Percentiles rank a stretch among this genome's conserved stretches.
Conservation (phyloP, 2,888 invertebrate species). For the Scaptodrosophila latifasciaeformis region DNA sequence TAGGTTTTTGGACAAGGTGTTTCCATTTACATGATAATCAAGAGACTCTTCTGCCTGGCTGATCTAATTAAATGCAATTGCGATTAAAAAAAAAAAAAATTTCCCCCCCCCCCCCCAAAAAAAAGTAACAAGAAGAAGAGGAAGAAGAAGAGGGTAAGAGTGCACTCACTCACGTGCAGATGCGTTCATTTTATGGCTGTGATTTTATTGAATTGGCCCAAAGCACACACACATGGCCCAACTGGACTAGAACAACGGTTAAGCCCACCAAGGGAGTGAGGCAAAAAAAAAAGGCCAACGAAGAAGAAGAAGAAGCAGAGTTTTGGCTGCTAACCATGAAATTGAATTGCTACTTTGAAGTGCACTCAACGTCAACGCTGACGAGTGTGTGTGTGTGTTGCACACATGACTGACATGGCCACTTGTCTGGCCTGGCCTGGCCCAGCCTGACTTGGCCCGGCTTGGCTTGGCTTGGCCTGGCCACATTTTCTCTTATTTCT, state of each 20-base stretch:
- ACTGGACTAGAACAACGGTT: slow-evolving; percentile 1
- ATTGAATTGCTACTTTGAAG: slow-evolving; percentile 71
- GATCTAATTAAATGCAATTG: slow-evolving; percentile 34
- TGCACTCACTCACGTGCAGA: slow-evolving; percentile 29
- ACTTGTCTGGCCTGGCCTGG: slow-evolving; percentile 30
- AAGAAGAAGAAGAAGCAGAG: slow-evolving; percentile 13
- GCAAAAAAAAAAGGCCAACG: slow-evolving; percentile 4
- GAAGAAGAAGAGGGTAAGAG: too few species aligned
- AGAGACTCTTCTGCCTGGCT: too few species aligned
- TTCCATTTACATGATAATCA: slow-evolving; percentile 45
- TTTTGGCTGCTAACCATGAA: slow-evolving; percentile 55
- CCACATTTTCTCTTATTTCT: too few species aligned
- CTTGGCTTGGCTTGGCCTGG: too few species aligned
- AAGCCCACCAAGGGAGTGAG: slow-evolving; percentile 10
- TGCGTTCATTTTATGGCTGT: slow-evolving; percentile 57
- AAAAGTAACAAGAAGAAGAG: too few species aligned
- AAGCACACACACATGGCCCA: too few species aligned
- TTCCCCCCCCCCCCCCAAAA: too few species aligned
- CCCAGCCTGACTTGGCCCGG: neutral
- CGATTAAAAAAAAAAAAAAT: too few species aligned
- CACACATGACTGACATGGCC: slow-evolving; percentile 62
- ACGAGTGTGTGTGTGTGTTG: slow-evolving; percentile 41
- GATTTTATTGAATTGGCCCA: slow-evolving; percentile 39
- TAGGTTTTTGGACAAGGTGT: slow-evolving; percentile 44
- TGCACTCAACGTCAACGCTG: slow-evolving; percentile 57